These are phyloP conservation scores for Spilosoma lubricipeda DNA, from an alignment of 2,888 invertebrate genomes.

Conservation along the genomic window DNA sequence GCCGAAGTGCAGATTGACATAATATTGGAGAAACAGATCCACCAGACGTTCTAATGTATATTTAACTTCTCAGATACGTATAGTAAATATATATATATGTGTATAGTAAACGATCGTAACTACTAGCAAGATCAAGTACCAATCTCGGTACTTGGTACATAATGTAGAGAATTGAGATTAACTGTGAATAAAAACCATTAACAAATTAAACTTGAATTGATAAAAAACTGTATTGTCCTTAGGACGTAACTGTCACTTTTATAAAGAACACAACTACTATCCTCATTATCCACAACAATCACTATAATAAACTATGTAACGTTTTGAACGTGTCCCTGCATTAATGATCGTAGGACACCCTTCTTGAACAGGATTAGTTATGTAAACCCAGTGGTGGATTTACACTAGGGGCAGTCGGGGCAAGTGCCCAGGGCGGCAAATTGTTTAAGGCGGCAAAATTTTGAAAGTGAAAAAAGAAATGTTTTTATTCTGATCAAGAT, in stretches of 20 bases:
- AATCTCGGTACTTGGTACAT: too few species aligned
- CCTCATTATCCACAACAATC: background rate
- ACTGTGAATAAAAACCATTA: background rate
- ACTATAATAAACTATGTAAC: background rate
- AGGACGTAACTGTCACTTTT: background rate
- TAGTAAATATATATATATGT: too few species aligned
- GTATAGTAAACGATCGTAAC: background rate
- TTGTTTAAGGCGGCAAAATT: too few species aligned
- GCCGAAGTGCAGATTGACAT: background rate
- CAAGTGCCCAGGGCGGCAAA: too few species aligned
- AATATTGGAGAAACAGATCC: background rate
- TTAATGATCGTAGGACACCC: background rate
- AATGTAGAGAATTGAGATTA: background rate
- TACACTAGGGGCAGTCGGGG: too few species aligned
- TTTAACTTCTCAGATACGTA: background rate
- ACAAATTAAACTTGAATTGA: background rate
- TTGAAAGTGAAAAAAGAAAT: too few species aligned
- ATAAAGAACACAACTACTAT: background rate
- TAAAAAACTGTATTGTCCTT: background rate
- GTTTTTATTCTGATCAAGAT: too few species aligned
- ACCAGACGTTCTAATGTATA: background rate
- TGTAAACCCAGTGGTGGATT: too few species aligned
- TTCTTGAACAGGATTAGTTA: constrained; percentile 1
- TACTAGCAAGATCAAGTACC: too few species aligned
- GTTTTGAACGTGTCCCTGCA: background rate